Percentiles rank a stretch among this genome's conserved stretches.
Conservation (phyloP, 2,888 invertebrate species). For the Temnothorax ravouxi region DNA sequence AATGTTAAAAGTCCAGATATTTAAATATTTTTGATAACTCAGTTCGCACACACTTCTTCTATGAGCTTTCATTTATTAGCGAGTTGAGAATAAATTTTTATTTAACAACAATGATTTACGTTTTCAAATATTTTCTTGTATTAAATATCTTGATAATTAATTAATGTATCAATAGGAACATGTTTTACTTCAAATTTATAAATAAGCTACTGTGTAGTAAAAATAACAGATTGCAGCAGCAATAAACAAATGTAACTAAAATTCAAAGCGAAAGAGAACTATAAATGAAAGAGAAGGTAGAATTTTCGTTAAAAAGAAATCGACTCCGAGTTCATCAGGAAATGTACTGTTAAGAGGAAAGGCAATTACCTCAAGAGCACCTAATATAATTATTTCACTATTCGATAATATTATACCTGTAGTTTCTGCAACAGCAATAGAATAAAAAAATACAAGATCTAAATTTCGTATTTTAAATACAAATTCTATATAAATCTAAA, state of each 20-base stretch:
- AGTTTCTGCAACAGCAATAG: background rate
- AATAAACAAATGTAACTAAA: background rate
- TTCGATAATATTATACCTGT: background rate
- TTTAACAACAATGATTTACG: background rate
- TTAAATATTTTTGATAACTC: background rate
- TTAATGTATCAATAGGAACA: background rate
- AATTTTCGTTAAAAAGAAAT: constrained; percentile 25
- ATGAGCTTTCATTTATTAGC: background rate
- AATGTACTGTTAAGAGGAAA: constrained; percentile 41
- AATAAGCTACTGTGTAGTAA: background rate
- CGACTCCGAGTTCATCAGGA: constrained; percentile 23
- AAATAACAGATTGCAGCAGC: constrained; percentile 6
- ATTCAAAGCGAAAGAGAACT: background rate
- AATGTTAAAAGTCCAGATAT: background rate
- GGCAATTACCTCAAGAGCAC: constrained; percentile 23
- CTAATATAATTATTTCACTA: constrained; percentile 22
- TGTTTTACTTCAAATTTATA: background rate
- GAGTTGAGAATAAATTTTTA: background rate
- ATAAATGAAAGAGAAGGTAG: background rate
- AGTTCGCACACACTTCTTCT: background rate
- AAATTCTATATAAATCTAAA: constrained; percentile 8
- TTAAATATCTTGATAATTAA: background rate
- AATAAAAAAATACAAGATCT: background rate
- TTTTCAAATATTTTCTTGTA: background rate
- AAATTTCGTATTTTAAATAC: constrained; percentile 5